Evolutionary conservation across 2,888 invertebrate species (phyloP).

Genomic region (Andrena praecox): DNA sequence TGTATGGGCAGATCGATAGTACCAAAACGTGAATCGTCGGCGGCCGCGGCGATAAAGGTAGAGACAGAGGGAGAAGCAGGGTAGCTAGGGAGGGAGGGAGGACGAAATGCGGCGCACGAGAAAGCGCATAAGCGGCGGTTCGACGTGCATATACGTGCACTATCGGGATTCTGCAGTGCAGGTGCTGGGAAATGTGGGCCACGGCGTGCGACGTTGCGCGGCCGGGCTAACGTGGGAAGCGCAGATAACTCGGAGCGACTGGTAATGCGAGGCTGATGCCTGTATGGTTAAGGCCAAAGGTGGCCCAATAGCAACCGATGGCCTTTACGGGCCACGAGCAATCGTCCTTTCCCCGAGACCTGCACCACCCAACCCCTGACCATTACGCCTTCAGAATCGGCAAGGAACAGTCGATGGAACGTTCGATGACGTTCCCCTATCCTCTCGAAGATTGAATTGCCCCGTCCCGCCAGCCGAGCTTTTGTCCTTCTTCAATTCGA

Average conservation of each 20-base stretch:
- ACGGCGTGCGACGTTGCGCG: constrained; percentile 66
- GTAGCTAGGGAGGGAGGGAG: constrained; percentile 2
- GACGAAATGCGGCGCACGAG: constrained; percentile 61
- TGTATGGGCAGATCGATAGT: constrained; percentile 38
- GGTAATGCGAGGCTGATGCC: constrained; percentile 77
- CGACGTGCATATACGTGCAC: constrained; percentile 71
- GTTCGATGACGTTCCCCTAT: constrained; percentile 54
- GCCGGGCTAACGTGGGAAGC: constrained; percentile 79
- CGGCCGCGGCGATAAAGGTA: constrained; percentile 11
- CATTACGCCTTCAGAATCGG: constrained; percentile 51
- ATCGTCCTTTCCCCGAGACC: constrained; percentile 44
- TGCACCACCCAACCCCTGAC: constrained; percentile 4
- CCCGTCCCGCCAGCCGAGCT: not conserved
- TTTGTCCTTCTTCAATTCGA: constrained; percentile 17
- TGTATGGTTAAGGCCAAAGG: constrained; percentile 73
- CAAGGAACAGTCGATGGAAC: constrained; percentile 35
- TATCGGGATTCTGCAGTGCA: constrained; percentile 81
- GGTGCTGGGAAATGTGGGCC: constrained; percentile 76
- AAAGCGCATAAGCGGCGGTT: constrained; percentile 65
- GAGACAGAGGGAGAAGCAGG: not conserved
- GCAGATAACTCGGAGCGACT: constrained; percentile 83
- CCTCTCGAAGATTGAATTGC: constrained; percentile 51
- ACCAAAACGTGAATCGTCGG: constrained; percentile 33
- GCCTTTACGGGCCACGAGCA: constrained; percentile 56
- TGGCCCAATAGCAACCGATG: constrained; percentile 78